Evolutionary conservation across 2,888 invertebrate genomes (phyloP), one percentile per base, ranked within the genome.

Genomic region (Tinea pellionella): DNA sequence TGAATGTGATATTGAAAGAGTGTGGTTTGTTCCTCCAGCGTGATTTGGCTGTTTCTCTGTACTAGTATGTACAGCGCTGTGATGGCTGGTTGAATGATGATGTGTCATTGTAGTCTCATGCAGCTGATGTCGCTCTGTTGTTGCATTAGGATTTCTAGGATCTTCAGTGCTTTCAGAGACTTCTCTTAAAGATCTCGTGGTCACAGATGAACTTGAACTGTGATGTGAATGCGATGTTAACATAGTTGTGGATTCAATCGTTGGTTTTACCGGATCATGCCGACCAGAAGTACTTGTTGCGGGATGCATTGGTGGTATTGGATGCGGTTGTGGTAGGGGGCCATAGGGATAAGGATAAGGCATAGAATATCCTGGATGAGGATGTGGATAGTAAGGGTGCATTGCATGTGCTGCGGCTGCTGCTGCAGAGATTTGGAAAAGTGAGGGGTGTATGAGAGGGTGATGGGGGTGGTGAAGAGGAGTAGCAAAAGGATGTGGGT

Each of bases 381-480:
- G 91, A 67, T 92, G 91, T 41, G 91, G 87, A 66, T 91, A 91
- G 68, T 93, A 93, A 3, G 93, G 92, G 77, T 92, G 93, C 88
- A 90, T 91, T 19, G 90, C 89, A 67, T 90, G 90, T 53, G 89
- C 90, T 16, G 90, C 89, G 56, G 89, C 89, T 61, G 90, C 91
- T 30, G 81, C 80, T 51, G 91, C 90, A 61, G 93, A 89, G 24
- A 87, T 67, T 68, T 87, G 86, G 61, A 86, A 85, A 62, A 93
- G 84, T 2, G 92, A 90, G 16, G 91, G 91, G 70, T 91, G 93
- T 71, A 92, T 89, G 57, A 93, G 75, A 0, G 90, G 90, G 73
- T 93, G 94, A 71, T 92, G 93, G 15, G 94, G 92, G 67, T 94
- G 94, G 67, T 92, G 92, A 74, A 92, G 88, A 55, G 89, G 90